phyloP scores from a whole-genome alignment of 2,888 invertebrate species.

The Mellilla xanthometata region DNA sequence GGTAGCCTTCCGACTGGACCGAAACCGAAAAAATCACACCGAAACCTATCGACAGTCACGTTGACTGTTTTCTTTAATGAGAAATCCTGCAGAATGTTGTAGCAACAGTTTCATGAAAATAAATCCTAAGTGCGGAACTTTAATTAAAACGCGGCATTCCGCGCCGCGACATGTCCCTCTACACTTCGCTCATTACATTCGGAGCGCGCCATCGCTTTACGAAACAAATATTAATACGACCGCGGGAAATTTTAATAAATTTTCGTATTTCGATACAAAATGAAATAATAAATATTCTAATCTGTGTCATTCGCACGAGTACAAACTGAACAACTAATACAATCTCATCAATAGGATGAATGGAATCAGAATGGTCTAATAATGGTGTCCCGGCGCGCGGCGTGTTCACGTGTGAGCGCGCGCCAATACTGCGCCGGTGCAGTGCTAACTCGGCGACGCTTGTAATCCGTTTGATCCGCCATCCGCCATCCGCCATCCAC shows the following conservation, averaged over 20 bases:
- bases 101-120: constrained; percentile 1
- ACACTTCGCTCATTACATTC: constrained; percentile 5
- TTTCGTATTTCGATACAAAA: constrained; percentile 26
- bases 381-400: too few relatives aligned
- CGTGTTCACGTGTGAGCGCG: background rate
- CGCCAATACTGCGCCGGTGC: constrained; percentile 23
- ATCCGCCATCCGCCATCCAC: constrained; percentile 5
- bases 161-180: background rate
- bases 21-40: too few relatives aligned
- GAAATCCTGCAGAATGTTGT: background rate
- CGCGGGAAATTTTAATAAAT: constrained; percentile 14
- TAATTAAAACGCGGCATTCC: constrained; percentile 3
- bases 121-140: constrained; percentile 1
- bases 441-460: constrained; percentile 16
- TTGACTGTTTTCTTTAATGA: too few relatives aligned
- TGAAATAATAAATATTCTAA: constrained; percentile 54
- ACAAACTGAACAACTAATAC: too few relatives aligned
- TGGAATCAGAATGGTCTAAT: too few relatives aligned
- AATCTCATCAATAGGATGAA: too few relatives aligned
- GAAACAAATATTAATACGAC: constrained; percentile 6
- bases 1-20: too few relatives aligned
- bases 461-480: constrained; percentile 23
- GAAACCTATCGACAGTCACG: too few relatives aligned
- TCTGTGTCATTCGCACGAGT: too few relatives aligned
- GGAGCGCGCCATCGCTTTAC: background rate